These are phyloP conservation scores for Amphiprion ocellaris DNA, from an alignment of 2,113 vertebrate species.

Conservation along the genomic window DNA sequence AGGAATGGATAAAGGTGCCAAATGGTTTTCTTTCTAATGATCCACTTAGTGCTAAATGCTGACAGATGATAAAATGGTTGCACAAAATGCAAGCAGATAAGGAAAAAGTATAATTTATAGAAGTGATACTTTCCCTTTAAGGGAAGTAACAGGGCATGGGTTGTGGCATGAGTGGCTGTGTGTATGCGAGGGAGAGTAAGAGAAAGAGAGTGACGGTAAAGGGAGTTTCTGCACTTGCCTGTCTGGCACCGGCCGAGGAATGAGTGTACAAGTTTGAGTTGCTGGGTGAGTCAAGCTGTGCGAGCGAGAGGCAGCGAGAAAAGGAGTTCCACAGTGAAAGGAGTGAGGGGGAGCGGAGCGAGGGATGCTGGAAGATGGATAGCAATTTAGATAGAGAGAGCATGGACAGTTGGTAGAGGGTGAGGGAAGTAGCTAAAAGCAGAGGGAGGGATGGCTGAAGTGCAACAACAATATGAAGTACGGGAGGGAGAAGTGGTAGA, in stretches of 20 bases:
- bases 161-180: constrained; percentile 39
- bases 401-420: constrained; percentile 11
- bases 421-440: constrained; percentile 39
- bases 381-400: constrained; percentile 38
- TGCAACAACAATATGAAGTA: constrained; percentile 49
- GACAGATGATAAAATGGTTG: constrained; percentile 18
- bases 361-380: constrained; percentile 50
- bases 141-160: constrained; percentile 37
- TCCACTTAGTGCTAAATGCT: constrained; percentile 14
- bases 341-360: constrained; percentile 33
- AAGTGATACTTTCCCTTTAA: constrained; percentile 45
- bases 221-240: constrained; percentile 71
- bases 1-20: constrained; percentile 2
- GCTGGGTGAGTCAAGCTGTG: constrained; percentile 58
- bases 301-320: constrained; percentile 30
- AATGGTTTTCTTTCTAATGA: constrained; percentile 32
- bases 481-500: constrained; percentile 42
- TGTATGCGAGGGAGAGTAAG: constrained; percentile 4
- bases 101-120: constrained; percentile 25
- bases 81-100: not conserved
- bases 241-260: constrained; percentile 62
- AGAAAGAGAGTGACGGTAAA: constrained; percentile 20
- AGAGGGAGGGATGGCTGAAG: constrained; percentile 38
- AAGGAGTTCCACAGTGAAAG: constrained; percentile 51
- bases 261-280: constrained; percentile 68